These are phyloP conservation scores for Tortricodes alternella DNA, from an alignment of 2,888 invertebrate species.

Conservation along the genomic window DNA sequence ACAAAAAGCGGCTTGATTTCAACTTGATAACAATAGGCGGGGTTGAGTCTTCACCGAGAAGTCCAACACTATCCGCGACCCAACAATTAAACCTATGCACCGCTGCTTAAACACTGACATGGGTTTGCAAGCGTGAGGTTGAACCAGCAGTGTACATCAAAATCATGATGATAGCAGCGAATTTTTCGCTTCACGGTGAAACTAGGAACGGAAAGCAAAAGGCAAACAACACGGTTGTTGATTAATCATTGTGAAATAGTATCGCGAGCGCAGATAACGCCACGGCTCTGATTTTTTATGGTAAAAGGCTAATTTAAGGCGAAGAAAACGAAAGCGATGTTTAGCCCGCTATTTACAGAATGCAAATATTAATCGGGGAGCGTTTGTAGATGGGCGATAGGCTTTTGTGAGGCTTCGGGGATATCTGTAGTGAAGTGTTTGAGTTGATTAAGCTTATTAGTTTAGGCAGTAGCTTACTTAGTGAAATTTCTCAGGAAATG, in stretches of 20 bases:
- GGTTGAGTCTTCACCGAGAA: constrained; percentile 32
- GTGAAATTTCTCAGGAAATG: neutral
- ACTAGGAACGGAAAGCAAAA: constrained; percentile 53
- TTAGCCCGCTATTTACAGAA: constrained; percentile 32
- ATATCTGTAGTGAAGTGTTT: neutral
- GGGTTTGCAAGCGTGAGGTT: neutral
- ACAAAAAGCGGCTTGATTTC: constrained; percentile 69
- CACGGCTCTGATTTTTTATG: constrained; percentile 50
- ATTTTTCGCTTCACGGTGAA: constrained; percentile 25
- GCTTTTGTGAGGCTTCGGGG: neutral
- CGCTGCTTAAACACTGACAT: neutral
- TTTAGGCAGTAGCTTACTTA: neutral
- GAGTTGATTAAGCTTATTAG: neutral
- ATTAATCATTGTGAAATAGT: constrained; percentile 69
- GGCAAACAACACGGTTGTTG: constrained; percentile 63
- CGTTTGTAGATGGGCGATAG: neutral
- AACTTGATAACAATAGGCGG: constrained; percentile 66
- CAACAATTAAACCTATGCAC: neutral
- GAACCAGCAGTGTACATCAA: neutral
- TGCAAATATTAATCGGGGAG: constrained; percentile 3
- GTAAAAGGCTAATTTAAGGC: constrained; percentile 51
- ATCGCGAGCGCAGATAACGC: constrained; percentile 47
- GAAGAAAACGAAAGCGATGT: constrained; percentile 37
- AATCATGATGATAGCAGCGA: neutral
- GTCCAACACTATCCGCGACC: neutral